Percentiles rank a stretch among this genome's conserved stretches.
Conservation (phyloP, 1,140 invertebrate species). For the Tribolium castaneum region DNA sequence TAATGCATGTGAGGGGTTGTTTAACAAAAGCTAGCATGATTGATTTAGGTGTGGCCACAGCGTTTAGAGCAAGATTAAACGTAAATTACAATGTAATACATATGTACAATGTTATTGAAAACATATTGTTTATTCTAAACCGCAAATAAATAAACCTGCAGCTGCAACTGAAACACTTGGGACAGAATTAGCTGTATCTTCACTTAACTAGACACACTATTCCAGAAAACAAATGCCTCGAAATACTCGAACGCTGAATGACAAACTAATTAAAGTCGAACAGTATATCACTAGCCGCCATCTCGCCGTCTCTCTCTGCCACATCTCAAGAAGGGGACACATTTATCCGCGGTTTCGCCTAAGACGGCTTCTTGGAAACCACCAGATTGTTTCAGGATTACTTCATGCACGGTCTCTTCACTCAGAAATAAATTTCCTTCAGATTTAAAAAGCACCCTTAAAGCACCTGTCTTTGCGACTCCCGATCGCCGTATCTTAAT, state of each 20-base stretch:
- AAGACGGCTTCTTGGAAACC: constrained; percentile 41
- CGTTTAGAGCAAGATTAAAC: neutral
- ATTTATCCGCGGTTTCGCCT: constrained; percentile 25
- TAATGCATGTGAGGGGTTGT: constrained; percentile 18
- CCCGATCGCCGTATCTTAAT: neutral
- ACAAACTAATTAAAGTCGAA: constrained; percentile 54
- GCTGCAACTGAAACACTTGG: constrained; percentile 31
- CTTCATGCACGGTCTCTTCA: constrained; percentile 25
- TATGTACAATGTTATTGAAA: constrained; percentile 13
- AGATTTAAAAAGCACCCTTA: constrained; percentile 23
- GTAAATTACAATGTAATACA: neutral
- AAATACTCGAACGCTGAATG: constrained; percentile 51
- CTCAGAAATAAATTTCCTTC: constrained; percentile 40
- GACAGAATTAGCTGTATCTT: constrained; percentile 47
- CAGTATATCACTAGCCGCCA: constrained; percentile 48
- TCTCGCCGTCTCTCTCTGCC: constrained; percentile 27
- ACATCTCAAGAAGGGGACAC: constrained; percentile 29
- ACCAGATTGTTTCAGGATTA: constrained; percentile 49
- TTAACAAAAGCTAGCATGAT: constrained; percentile 23
- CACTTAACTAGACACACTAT: constrained; percentile 46
- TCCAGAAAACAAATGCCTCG: constrained; percentile 50
- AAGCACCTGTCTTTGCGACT: constrained; percentile 31
- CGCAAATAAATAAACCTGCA: constrained; percentile 26
- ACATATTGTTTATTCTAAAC: constrained; percentile 26
- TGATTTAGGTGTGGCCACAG: constrained; percentile 5